Percentiles rank a stretch among this genome's conserved stretches.
phyloP scores from a whole-genome alignment of 2,797 vertebrate species.

The Gymnothorax javanicus region DNA sequence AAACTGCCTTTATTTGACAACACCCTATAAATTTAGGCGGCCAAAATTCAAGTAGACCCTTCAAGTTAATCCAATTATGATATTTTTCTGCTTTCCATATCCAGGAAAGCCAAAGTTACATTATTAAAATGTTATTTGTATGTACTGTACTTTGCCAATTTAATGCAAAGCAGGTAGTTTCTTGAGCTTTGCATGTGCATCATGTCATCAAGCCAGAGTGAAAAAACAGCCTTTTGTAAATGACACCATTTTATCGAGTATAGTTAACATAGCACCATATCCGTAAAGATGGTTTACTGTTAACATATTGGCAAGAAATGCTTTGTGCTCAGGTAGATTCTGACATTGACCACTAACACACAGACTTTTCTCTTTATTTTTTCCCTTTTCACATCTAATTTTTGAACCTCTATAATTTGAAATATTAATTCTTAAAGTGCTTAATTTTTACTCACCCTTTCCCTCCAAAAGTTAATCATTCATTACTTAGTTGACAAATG shows the following conservation, averaged over 20 bases:
- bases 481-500: no score
- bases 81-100: not conserved
- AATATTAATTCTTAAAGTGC: constrained; percentile 28
- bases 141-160: constrained; percentile 61
- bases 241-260: not conserved
- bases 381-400: constrained; percentile 56
- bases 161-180: constrained; percentile 54
- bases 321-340: constrained; percentile 11
- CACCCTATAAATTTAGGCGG: not conserved
- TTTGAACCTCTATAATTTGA: constrained; percentile 27
- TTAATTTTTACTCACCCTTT: no score
- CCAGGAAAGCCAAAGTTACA: not conserved
- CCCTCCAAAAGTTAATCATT: no score
- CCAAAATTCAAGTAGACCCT: not conserved
- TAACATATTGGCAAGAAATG: not conserved
- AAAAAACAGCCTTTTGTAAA: not conserved
- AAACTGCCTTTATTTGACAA: not conserved
- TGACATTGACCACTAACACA: not conserved
- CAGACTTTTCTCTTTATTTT: constrained; percentile 32
- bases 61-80: not conserved
- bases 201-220: not conserved
- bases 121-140: constrained; percentile 31
- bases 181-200: not conserved
- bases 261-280: not conserved
- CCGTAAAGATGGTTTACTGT: not conserved